A percentile compares a stretch with the other conserved stretches of the same genome.
Conservation (phyloP, 2,797 vertebrate genomes). For the Amniataba percoides region DNA sequence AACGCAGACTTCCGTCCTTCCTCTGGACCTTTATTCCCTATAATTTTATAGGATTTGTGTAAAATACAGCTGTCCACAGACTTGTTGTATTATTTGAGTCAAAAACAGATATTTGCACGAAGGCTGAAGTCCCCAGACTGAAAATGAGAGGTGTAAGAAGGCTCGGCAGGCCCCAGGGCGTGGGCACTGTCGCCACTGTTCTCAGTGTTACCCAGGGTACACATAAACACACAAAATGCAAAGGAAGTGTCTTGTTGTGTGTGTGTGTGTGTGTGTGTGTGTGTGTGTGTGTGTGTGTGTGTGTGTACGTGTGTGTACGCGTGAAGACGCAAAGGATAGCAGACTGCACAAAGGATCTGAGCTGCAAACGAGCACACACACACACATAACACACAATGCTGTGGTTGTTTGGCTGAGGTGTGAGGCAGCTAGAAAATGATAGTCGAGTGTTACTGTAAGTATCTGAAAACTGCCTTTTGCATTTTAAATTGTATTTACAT, state of each 20-base stretch:
- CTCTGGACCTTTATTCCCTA: conserved; percentile 62
- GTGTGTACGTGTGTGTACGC: conserved; percentile 15
- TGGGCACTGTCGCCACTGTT: conserved; percentile 77
- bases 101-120: conserved; percentile 81
- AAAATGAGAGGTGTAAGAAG: conserved; percentile 80
- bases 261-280: conserved; percentile 24
- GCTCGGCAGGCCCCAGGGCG: conserved; percentile 71
- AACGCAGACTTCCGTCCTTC: conserved; percentile 55
- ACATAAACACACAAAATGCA: conserved; percentile 55
- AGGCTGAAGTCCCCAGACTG: conserved; percentile 78
- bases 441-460: conserved; percentile 7
- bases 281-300: conserved; percentile 20
- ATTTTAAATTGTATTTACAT: conserved; percentile 22
- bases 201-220: conserved; percentile 58
- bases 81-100: conserved; percentile 77
- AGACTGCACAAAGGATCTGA: conserved; percentile 46
- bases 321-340: conserved; percentile 25
- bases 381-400: conserved; percentile 38
- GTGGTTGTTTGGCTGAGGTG: conserved; percentile 30
- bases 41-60: conserved; percentile 80
- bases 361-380: conserved; percentile 45
- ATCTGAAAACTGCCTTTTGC: conserved; percentile 3
- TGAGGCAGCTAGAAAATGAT: conserved; percentile 26
- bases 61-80: conserved; percentile 77
- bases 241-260: conserved; percentile 63